Evolutionary conservation across 2,113 vertebrate genomes (phyloP).

Genomic region (Tachycineta bicolor): DNA sequence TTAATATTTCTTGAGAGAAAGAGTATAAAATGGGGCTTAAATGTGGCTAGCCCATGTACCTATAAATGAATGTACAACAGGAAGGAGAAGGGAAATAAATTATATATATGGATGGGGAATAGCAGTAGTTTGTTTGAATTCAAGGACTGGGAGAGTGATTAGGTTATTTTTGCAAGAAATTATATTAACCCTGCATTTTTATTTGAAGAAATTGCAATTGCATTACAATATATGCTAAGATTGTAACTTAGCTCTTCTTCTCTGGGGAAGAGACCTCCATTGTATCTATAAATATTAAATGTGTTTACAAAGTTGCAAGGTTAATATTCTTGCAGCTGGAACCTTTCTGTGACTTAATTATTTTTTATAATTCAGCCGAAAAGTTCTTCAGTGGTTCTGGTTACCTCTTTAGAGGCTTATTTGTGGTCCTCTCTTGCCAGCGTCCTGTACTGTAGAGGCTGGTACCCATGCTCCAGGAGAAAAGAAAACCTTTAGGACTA

Average conservation of each 20-base stretch:
- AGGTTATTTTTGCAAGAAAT: not conserved
- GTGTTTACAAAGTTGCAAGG: not conserved
- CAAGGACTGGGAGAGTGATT: not conserved
- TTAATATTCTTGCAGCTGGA: not conserved
- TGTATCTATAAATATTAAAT: not conserved
- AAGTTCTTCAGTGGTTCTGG: not conserved
- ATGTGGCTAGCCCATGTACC: not conserved
- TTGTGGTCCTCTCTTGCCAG: not conserved
- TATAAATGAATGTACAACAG: not conserved
- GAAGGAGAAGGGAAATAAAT: not conserved
- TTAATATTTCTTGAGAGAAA: not conserved
- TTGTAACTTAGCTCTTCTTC: not conserved
- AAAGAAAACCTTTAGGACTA: not conserved
- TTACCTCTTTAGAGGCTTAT: not conserved
- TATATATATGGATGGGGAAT: not conserved
- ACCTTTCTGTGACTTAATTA: not conserved
- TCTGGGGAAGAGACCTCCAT: not conserved
- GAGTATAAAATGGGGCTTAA: not conserved
- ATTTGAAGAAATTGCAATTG: not conserved
- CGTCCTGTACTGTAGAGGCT: fast-evolving
- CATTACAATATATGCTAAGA: not conserved
- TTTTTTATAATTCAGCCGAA: not conserved
- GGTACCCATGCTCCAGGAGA: not conserved
- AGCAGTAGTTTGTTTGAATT: not conserved
- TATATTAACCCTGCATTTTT: not conserved